Evolutionary conservation across 2,888 invertebrate genomes (phyloP).

Genomic region (Laspeyria flexula): DNA sequence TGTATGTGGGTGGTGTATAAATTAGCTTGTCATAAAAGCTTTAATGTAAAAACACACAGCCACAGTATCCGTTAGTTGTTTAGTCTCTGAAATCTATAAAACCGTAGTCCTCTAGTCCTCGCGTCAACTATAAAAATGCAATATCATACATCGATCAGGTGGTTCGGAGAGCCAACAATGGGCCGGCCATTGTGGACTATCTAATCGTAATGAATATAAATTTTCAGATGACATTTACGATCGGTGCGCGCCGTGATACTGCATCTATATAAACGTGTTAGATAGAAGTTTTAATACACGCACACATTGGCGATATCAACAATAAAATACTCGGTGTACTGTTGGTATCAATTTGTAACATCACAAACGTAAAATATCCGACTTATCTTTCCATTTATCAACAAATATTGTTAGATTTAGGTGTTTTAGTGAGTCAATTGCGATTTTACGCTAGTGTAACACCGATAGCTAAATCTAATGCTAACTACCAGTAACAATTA

Average conservation of each 20-base stretch:
- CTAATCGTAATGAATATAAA: constrained; percentile 86
- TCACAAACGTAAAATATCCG: constrained; percentile 64
- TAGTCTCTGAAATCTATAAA: constrained; percentile 60
- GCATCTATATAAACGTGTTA: constrained; percentile 77
- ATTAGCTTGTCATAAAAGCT: constrained; percentile 73
- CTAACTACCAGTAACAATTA: background rate
- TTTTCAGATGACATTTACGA: constrained; percentile 86
- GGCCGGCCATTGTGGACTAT: constrained; percentile 78
- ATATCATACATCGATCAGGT: constrained; percentile 82
- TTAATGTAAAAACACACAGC: constrained; percentile 66
- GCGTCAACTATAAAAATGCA: constrained; percentile 75
- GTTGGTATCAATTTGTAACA: constrained; percentile 72
- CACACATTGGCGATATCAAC: constrained; percentile 62
- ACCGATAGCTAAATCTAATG: constrained; percentile 1
- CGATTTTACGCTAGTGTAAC: constrained; percentile 19
- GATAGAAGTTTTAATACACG: constrained; percentile 72
- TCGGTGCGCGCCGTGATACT: constrained; percentile 79
- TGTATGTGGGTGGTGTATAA: constrained; percentile 68
- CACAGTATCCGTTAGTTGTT: constrained; percentile 61
- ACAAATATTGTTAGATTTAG: constrained; percentile 57
- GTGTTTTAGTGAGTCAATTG: constrained; percentile 47
- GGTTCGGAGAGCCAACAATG: constrained; percentile 75
- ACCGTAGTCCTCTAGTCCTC: constrained; percentile 45
- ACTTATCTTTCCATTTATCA: constrained; percentile 69
- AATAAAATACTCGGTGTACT: constrained; percentile 63